Evolutionary conservation across 2,113 vertebrate species (phyloP).

Genomic region (Puffinus mauretanicus): DNA sequence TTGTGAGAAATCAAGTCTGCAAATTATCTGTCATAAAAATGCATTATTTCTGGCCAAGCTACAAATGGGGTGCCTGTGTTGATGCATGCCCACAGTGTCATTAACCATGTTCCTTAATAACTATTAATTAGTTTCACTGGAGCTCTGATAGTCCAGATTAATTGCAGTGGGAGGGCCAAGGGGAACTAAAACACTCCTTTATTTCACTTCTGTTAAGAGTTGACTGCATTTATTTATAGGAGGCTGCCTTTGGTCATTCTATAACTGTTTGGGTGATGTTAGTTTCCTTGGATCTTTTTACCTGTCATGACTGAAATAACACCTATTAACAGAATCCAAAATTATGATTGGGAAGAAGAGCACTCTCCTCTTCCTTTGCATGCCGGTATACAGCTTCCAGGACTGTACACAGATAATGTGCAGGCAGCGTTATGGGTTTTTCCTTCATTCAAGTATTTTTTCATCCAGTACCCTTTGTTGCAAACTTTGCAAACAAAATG

Average conservation of each 20-base stretch:
- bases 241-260: neutral
- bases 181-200: neutral
- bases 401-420: neutral
- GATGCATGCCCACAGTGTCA: slow-evolving; percentile 34
- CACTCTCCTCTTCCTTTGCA: neutral
- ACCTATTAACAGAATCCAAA: neutral
- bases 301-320: neutral
- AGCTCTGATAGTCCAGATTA: neutral
- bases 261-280: neutral
- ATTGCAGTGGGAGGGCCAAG: neutral
- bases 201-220: neutral
- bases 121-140: slow-evolving; percentile 40
- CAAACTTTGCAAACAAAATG: neutral
- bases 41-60: slow-evolving; percentile 43
- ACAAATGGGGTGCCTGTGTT: slow-evolving; percentile 40
- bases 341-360: neutral
- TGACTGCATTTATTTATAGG: neutral
- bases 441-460: neutral
- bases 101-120: slow-evolving; percentile 33
- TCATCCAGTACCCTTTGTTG: neutral
- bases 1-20: slow-evolving; percentile 4
- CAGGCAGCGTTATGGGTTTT: neutral
- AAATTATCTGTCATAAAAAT: slow-evolving; percentile 46
- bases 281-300: neutral
- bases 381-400: neutral